These are phyloP conservation scores for Halichoeres trimaculatus DNA, from an alignment of 2,113 vertebrate species.

Conservation along the genomic window DNA sequence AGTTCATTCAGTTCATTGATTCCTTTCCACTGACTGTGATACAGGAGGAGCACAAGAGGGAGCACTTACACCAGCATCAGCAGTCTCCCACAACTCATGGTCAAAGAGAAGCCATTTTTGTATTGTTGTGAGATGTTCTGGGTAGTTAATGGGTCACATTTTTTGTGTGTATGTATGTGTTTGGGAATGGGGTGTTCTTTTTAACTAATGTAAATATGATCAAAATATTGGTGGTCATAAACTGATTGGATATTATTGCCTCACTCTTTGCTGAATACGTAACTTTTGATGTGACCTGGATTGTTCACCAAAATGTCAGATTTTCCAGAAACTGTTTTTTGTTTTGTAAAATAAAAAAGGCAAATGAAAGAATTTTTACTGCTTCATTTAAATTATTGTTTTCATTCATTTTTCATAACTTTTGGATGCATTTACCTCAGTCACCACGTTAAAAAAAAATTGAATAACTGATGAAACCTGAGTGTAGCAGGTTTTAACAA, in stretches of 20 bases:
- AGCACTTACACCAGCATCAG: conserved; percentile 34
- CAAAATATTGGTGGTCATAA: neutral
- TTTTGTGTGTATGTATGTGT: no score
- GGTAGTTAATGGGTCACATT: neutral
- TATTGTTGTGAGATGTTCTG: neutral
- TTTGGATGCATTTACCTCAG: no score
- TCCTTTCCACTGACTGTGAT: neutral
- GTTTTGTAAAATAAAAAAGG: neutral
- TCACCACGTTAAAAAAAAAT: neutral
- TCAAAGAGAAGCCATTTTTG: neutral
- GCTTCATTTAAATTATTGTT: no score
- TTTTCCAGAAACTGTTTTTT: neutral
- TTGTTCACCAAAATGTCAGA: neutral
- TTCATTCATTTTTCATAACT: no score
- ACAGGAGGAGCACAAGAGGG: conserved; percentile 53
- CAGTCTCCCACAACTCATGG: neutral
- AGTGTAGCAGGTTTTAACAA: no score
- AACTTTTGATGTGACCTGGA: neutral
- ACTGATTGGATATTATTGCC: neutral
- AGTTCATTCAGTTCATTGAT: neutral
- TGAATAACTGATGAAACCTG: no score
- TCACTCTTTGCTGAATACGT: neutral
- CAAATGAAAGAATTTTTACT: no score
- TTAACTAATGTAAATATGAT: neutral
- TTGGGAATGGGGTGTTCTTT: no score